These are phyloP conservation scores for Eupithecia pulchellata DNA, from an alignment of 2,888 invertebrate genomes.

Conservation along the genomic window DNA sequence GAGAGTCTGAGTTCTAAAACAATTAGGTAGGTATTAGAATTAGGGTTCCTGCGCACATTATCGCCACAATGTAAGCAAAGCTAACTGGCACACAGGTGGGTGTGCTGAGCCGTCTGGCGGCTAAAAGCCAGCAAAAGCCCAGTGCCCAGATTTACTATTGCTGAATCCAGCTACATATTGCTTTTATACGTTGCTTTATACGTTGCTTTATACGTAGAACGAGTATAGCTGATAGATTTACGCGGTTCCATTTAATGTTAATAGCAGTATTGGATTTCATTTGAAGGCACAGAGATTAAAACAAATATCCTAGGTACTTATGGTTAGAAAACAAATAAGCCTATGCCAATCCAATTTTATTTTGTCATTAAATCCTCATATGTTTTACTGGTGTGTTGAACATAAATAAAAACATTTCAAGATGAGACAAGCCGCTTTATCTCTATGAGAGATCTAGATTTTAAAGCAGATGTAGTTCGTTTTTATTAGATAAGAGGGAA, in stretches of 20 bases:
- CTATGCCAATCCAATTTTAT: not conserved
- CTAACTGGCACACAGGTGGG: constrained; percentile 49
- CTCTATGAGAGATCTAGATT: not conserved
- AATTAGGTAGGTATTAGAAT: no score
- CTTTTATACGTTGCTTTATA: constrained; percentile 21
- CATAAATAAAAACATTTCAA: not conserved
- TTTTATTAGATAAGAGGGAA: not conserved
- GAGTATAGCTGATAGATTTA: constrained; percentile 32
- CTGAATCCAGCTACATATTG: constrained; percentile 33
- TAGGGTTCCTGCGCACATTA: constrained; percentile 23
- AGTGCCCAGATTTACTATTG: constrained; percentile 38
- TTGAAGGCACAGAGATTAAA: not conserved
- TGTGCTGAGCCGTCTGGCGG: constrained; percentile 30
- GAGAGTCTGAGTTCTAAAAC: constrained; percentile 22
- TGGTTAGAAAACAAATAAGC: not conserved
- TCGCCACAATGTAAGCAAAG: constrained; percentile 39
- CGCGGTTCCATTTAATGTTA: constrained; percentile 13
- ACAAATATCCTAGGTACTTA: not conserved
- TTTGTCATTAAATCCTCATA: not conserved
- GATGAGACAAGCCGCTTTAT: not conserved
- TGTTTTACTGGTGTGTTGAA: not conserved
- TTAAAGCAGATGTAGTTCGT: not conserved
- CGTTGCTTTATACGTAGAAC: not conserved
- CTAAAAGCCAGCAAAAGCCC: constrained; percentile 45
- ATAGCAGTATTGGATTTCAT: not conserved